Percentiles rank a stretch among this genome's conserved stretches.
Conservation (phyloP, 2,113 vertebrate genomes). For the Tachysurus vachellii region DNA sequence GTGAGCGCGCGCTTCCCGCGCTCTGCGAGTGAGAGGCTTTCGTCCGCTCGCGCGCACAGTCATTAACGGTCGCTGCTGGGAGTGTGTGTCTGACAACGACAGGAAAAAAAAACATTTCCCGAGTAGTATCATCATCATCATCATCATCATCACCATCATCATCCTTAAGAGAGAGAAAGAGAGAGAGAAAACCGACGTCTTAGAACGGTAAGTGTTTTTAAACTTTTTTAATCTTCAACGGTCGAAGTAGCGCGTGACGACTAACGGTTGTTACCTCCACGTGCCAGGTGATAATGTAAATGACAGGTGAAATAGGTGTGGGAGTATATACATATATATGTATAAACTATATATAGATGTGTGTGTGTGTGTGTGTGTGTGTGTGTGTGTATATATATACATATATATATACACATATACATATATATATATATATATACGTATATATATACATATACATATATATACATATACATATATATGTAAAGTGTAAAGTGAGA, state of each 20-base stretch:
- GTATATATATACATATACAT: neutral
- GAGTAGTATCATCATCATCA: neutral
- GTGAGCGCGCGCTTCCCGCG: slow-evolving; percentile 18
- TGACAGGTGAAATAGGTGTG: too few species aligned
- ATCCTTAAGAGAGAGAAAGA: neutral
- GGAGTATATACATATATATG: too few species aligned
- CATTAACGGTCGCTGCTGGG: slow-evolving; percentile 1
- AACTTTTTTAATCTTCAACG: neutral
- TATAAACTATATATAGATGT: too few species aligned
- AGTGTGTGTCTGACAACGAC: neutral
- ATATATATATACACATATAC: too few species aligned
- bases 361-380: too few species aligned
- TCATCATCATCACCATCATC: neutral
- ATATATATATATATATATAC: too few species aligned
- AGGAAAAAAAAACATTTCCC: neutral
- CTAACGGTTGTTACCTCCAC: neutral
- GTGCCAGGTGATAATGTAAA: neutral
- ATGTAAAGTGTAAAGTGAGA: too few species aligned
- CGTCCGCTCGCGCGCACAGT: neutral
- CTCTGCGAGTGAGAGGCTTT: neutral
- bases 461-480: too few species aligned
- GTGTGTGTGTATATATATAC: neutral
- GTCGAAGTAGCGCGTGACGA: neutral
- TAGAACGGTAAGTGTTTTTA: slow-evolving; percentile 62
- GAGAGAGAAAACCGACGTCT: neutral